These are phyloP conservation scores for Podarcis muralis DNA, from an alignment of 2,113 vertebrate genomes.

Conservation along the genomic window DNA sequence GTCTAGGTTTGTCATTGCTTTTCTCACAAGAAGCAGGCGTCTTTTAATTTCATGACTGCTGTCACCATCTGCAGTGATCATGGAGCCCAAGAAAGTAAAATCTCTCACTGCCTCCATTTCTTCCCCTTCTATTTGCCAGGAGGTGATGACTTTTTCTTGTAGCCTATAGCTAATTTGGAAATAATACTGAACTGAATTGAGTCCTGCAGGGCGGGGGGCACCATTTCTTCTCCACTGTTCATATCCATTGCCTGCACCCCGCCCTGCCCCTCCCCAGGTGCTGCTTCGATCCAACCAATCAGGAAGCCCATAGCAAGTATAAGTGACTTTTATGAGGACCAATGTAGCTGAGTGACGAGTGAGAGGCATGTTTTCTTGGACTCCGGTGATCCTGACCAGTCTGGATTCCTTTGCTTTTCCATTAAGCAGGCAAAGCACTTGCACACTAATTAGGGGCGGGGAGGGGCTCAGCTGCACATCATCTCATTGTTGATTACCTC, in stretches of 20 bases:
- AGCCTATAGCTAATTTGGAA: not conserved
- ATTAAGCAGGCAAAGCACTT: not conserved
- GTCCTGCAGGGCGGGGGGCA: not conserved
- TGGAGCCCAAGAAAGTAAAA: too few relatives aligned
- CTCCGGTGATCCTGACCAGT: not conserved
- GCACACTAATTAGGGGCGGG: not conserved
- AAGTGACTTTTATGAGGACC: not conserved
- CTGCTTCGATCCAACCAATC: not conserved
- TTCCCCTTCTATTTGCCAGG: too few relatives aligned
- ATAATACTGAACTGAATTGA: not conserved
- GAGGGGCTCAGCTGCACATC: not conserved
- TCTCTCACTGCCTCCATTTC: too few relatives aligned
- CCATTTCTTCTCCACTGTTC: not conserved
- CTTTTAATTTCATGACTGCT: too few relatives aligned
- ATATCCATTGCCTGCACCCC: not conserved
- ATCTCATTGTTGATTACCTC: not conserved
- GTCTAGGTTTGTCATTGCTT: too few relatives aligned
- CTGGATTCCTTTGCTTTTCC: not conserved
- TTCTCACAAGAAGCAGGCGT: too few relatives aligned
- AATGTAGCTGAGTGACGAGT: not conserved
- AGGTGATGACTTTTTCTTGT: not conserved
- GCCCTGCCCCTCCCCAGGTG: not conserved
- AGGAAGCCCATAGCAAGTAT: not conserved
- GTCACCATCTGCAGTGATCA: too few relatives aligned
- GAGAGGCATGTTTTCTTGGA: not conserved